Evolutionary conservation across 2,113 vertebrate genomes (phyloP).

Genomic region (Caranx melampygus): DNA sequence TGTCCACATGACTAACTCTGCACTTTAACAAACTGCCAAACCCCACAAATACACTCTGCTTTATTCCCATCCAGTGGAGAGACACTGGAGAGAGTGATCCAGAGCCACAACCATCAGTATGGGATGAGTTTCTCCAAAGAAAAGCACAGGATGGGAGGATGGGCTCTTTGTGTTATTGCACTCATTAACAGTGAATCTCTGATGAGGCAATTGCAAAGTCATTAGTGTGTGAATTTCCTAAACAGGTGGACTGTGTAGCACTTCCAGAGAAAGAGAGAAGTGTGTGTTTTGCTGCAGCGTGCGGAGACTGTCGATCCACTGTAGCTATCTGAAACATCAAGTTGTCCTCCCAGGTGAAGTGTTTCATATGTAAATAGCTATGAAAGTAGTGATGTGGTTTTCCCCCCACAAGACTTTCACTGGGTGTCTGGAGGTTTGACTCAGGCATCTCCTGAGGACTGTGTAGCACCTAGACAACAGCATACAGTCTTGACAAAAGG

Average conservation of each 20-base stretch:
- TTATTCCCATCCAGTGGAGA: not conserved
- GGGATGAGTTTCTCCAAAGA: constrained; percentile 18
- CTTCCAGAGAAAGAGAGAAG: not conserved
- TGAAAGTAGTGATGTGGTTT: constrained; percentile 35
- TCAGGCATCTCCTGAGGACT: constrained; percentile 22
- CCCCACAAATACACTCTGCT: not conserved
- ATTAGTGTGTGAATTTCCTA: constrained; percentile 12
- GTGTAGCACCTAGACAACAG: constrained; percentile 59
- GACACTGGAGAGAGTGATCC: not conserved
- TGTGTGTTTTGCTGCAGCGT: not conserved
- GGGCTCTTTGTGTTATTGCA: constrained; percentile 9
- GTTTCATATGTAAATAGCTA: constrained; percentile 63
- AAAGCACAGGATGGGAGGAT: not conserved
- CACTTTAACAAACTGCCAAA: constrained; percentile 32
- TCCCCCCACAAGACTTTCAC: constrained; percentile 1
- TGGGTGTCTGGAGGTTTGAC: constrained; percentile 44
- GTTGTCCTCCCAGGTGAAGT: constrained; percentile 43
- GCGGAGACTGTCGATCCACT: constrained; percentile 26
- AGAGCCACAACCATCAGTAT: constrained; percentile 5
- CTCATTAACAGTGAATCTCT: constrained; percentile 11
- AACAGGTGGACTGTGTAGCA: constrained; percentile 24
- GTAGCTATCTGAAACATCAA: constrained; percentile 27
- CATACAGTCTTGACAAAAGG: constrained; percentile 44
- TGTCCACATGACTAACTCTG: constrained; percentile 38
- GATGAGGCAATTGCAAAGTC: constrained; percentile 20